A percentile compares a stretch with the other conserved stretches of the same genome.
phyloP scores from a whole-genome alignment of 2,888 invertebrate species.

The Neoascia interrupta region DNA sequence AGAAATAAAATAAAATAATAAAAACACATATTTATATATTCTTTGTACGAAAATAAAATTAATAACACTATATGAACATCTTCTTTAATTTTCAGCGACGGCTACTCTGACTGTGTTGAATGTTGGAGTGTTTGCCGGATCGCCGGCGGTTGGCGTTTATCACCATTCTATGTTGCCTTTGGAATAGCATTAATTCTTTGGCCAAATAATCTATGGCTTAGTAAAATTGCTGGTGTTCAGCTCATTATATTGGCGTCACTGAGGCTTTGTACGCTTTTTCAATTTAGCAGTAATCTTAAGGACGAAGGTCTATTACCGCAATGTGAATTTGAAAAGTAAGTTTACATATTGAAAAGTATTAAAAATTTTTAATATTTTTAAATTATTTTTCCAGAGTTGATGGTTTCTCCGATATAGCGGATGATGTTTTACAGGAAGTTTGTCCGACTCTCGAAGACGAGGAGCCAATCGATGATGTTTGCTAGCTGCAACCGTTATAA shows the following conservation, averaged over 20 bases:
- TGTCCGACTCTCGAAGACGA: slow-evolving; percentile 75
- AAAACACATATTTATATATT: no score
- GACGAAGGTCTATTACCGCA: slow-evolving; percentile 78
- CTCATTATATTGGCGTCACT: slow-evolving; percentile 79
- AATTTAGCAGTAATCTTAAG: slow-evolving; percentile 74
- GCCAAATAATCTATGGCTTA: slow-evolving; percentile 81
- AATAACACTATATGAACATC: no score
- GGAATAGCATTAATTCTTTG: slow-evolving; percentile 77
- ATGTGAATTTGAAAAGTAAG: slow-evolving; percentile 78
- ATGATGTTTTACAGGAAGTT: slow-evolving; percentile 76
- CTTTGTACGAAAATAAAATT: no score
- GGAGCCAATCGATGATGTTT: slow-evolving; percentile 76
- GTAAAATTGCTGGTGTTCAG: slow-evolving; percentile 80
- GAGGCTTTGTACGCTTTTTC: slow-evolving; percentile 77
- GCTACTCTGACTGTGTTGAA: slow-evolving; percentile 74
- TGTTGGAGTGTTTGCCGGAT: slow-evolving; percentile 75
- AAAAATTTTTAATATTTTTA: background rate
- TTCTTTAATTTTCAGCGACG: slow-evolving; percentile 76
- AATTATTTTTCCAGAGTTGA: slow-evolving; percentile 73
- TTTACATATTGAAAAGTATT: background rate
- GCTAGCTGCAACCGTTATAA: slow-evolving; percentile 71
- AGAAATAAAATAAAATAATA: no score
- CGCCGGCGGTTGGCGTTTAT: slow-evolving; percentile 77
- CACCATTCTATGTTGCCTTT: slow-evolving; percentile 76
- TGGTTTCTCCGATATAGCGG: slow-evolving; percentile 74